Base-by-base conservation (phyloP, 2,888 invertebrate genomes). In the Lordiphosa andalusiaca region DNA sequence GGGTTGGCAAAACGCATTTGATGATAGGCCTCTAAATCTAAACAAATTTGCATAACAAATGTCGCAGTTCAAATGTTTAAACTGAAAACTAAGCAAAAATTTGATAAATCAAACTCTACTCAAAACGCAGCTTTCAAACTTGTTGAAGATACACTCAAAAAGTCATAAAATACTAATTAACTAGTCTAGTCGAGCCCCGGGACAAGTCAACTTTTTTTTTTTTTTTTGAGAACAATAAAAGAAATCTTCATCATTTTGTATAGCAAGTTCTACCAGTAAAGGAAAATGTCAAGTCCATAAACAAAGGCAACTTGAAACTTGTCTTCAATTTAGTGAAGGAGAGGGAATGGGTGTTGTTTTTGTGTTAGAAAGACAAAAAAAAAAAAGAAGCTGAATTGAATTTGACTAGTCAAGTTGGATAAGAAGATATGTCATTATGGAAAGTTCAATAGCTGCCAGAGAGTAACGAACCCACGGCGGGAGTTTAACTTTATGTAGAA, bases 271-370 rank as follows among this genome's bases (percentile, higher is more conserved):
- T 55, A 63, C 59, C 64, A 54, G 69, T 62, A 44, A 58, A 57
- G 57, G 60, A 67, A 67, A 77, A 81, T 77, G 82, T 77, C 84
- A 77, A 77, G 76, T 67, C 60, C 71, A 64, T 59, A 73, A 81
- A 66, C 50, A 56, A 59, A 46, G 25, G 2, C 58, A 63, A 56
- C 46, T 38, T 53, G 30, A 50, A 47, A 50, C 48, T 33, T 52
- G 42, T 46, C 33, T 33, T n/a, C 5, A 12, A 37, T 30, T 21
- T 33, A 19, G 23, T 9, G 33, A n/a, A n/a, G n/a, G 19, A 6
- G 10, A 44, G 1, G 19, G 37, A 38, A 40, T 38, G 19, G 33
- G 16, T 23, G 9, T 2, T 9, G 30, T 10, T 30, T 30, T 3
- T 30, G 7, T 4, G 21, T 21, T 21, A n/a, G 6, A n/a, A 21